Conservation (phyloP, 2,888 invertebrate species). For the Himalopsyche anomala region DNA sequence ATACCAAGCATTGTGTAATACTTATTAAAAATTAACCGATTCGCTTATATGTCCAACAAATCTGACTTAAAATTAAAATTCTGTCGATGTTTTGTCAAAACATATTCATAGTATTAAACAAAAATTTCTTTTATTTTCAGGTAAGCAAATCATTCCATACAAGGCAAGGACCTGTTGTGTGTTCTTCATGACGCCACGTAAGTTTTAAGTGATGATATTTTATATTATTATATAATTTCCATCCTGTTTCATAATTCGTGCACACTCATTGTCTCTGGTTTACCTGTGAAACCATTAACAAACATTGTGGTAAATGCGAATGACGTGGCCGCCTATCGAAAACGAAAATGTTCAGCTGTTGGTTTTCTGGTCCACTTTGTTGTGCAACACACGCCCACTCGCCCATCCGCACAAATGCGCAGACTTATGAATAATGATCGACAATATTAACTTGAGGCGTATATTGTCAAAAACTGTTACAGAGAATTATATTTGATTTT, state of each 20-base stretch:
- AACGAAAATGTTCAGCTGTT: too few species aligned
- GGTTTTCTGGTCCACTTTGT: neutral
- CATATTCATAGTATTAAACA: too few species aligned
- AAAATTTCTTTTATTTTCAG: neutral
- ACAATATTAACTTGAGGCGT: too few species aligned
- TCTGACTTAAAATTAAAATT: too few species aligned
- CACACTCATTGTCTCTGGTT: neutral
- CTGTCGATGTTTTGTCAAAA: too few species aligned
- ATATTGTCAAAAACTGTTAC: too few species aligned
- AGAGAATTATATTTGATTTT: too few species aligned
- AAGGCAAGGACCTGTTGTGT: neutral
- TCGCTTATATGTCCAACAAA: too few species aligned
- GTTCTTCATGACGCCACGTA: neutral
- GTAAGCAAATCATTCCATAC: neutral
- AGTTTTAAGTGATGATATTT: neutral
- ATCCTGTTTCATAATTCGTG: neutral
- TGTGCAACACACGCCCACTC: constrained; percentile 1
- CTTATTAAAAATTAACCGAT: too few species aligned
- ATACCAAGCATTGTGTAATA: too few species aligned
- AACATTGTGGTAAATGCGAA: constrained; percentile 3
- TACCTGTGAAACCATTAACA: neutral
- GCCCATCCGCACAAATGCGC: neutral
- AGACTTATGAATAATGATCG: too few species aligned
- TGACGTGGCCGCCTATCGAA: neutral
- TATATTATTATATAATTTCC: neutral